phyloP scores from a whole-genome alignment of 2,797 vertebrate species.

The Enteromius anoplus region DNA sequence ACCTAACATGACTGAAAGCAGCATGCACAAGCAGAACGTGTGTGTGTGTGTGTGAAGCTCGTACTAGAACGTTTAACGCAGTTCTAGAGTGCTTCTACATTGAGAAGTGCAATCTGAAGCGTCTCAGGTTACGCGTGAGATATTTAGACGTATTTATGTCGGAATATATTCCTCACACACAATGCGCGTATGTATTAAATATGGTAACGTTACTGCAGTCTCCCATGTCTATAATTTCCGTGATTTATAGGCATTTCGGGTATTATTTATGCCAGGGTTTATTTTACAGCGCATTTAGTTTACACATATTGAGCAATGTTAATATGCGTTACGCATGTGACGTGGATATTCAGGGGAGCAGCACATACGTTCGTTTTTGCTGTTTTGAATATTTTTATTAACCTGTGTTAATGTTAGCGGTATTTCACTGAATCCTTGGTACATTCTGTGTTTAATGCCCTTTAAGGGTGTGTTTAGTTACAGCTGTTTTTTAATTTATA shows the following conservation, averaged over 20 bases:
- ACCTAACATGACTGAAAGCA: conserved; percentile 44
- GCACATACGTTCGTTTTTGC: neutral
- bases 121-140: conserved; percentile 8
- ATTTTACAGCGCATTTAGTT: neutral
- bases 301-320: neutral
- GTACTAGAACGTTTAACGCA: neutral
- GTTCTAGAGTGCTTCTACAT: conserved; percentile 36
- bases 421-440: neutral
- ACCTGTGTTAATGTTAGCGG: neutral
- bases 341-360: neutral
- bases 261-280: neutral
- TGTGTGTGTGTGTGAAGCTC: neutral
- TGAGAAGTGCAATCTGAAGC: neutral
- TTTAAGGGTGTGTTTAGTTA: neutral
- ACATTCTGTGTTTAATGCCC: neutral
- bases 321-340: neutral
- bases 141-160: conserved; percentile 17
- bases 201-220: neutral
- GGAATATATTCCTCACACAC: conserved; percentile 19
- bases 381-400: neutral
- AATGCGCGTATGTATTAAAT: neutral
- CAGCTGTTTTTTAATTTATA: neutral
- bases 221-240: neutral
- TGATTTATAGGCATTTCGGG: neutral
- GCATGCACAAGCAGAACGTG: conserved; percentile 18